Evolutionary conservation across 2,888 invertebrate species (phyloP).

Genomic region (Nephrocerus scutellatus): DNA sequence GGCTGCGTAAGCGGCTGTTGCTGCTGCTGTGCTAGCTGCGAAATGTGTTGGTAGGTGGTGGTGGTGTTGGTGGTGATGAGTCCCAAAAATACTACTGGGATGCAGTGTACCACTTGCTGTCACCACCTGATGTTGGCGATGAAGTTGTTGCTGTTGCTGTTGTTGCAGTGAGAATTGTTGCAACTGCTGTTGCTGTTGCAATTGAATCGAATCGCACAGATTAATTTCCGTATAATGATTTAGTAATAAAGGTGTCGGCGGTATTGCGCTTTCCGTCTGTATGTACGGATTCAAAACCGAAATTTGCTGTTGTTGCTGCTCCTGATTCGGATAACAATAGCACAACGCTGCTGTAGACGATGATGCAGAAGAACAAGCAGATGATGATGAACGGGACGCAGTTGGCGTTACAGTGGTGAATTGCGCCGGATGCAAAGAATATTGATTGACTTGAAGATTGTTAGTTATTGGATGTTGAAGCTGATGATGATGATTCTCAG

Average conservation of each 20-base stretch:
- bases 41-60: slow-evolving; percentile 14
- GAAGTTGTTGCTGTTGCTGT: slow-evolving; percentile 23
- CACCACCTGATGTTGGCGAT: slow-evolving; percentile 15
- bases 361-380: too few species aligned
- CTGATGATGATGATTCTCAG: too few species aligned
- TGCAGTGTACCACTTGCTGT: slow-evolving; percentile 9
- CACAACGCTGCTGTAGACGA: too few species aligned
- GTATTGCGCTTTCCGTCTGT: slow-evolving; percentile 24
- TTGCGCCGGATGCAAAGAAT: too few species aligned
- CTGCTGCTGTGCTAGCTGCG: slow-evolving; percentile 11
- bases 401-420: too few species aligned
- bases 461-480: too few species aligned
- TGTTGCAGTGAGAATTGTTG: slow-evolving; percentile 29
- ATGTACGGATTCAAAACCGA: too few species aligned
- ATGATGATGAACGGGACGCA: too few species aligned
- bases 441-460: slow-evolving; percentile 12
- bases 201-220: slow-evolving; percentile 29
- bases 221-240: slow-evolving; percentile 34
- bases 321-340: too few species aligned
- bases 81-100: slow-evolving; percentile 14
- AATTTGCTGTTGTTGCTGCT: too few species aligned
- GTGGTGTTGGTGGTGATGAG: slow-evolving; percentile 16
- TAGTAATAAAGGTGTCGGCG: slow-evolving; percentile 30
- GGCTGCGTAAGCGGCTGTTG: slow-evolving; percentile 20
- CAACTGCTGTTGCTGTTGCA: slow-evolving; percentile 35